Conservation (phyloP, 2,888 invertebrate genomes). For the Tuberolachnus salignus region DNA sequence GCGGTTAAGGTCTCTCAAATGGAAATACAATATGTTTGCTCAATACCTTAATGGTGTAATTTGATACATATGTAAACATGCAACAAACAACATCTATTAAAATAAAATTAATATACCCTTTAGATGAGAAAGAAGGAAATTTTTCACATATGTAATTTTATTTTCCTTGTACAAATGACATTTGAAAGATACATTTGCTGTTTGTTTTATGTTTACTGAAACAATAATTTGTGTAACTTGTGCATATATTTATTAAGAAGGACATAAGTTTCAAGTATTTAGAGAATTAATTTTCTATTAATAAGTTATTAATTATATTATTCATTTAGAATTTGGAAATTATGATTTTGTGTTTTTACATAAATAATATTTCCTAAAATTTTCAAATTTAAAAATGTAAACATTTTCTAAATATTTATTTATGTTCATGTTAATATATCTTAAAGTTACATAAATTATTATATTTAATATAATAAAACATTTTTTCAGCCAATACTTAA, state of each 20-base stretch:
- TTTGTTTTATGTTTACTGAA: constrained; percentile 34
- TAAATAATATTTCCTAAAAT: neutral
- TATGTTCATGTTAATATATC: neutral
- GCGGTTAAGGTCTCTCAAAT: constrained; percentile 60
- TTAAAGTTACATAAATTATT: constrained; percentile 44
- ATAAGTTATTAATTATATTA: constrained; percentile 6
- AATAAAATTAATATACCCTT: neutral
- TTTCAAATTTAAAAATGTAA: neutral
- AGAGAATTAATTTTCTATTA: neutral
- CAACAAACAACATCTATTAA: constrained; percentile 21
- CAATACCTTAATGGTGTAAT: constrained; percentile 44
- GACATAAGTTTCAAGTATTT: neutral
- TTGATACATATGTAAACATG: constrained; percentile 48
- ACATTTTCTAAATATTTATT: neutral
- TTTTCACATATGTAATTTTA: neutral
- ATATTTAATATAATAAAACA: constrained; percentile 14
- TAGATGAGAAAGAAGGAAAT: neutral
- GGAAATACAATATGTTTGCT: constrained; percentile 53
- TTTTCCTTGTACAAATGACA: neutral
- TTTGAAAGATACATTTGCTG: constrained; percentile 24
- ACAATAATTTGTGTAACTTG: constrained; percentile 42
- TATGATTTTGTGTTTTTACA: neutral
- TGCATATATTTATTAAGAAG: constrained; percentile 1
- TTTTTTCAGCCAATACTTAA: constrained; percentile 37
- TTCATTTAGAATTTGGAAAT: neutral